A percentile compares a stretch with the other conserved stretches of the same genome.
Conservation (phyloP, 2,113 vertebrate species). For the Equus quagga region DNA sequence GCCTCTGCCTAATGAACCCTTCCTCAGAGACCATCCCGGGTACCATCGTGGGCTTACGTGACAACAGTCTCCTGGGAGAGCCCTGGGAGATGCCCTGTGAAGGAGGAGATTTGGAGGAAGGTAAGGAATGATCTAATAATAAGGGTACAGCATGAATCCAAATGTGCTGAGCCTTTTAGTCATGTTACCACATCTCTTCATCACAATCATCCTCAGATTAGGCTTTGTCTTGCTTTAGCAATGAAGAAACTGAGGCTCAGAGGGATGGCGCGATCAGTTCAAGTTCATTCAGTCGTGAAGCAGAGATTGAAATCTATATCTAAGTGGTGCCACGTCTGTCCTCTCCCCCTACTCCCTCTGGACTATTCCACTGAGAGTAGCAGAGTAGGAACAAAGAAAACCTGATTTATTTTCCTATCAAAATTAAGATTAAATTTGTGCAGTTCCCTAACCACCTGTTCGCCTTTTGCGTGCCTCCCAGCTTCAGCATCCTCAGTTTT, state of each 20-base stretch:
- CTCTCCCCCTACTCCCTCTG: neutral
- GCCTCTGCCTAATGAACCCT: neutral
- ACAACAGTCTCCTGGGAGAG: neutral
- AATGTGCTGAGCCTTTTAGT: neutral
- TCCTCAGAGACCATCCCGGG: neutral
- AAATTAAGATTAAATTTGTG: neutral
- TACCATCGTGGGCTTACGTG: neutral
- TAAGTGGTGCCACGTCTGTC: neutral
- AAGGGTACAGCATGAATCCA: neutral
- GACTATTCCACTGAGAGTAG: neutral
- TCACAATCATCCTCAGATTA: neutral
- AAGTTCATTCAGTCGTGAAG: neutral
- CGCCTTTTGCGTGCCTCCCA: neutral
- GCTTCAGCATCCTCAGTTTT: neutral
- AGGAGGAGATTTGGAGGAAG: neutral
- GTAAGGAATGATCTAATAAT: neutral
- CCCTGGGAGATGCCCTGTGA: neutral
- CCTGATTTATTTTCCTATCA: neutral
- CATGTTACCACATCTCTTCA: neutral
- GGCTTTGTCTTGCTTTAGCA: conserved; percentile 21
- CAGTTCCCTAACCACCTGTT: neutral
- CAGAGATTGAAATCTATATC: neutral
- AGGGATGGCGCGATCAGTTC: neutral
- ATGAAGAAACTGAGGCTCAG: neutral
- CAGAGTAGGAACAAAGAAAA: neutral